phyloP scores from a whole-genome alignment of 2,113 vertebrate species.

The Apistogramma diplotaenia region DNA sequence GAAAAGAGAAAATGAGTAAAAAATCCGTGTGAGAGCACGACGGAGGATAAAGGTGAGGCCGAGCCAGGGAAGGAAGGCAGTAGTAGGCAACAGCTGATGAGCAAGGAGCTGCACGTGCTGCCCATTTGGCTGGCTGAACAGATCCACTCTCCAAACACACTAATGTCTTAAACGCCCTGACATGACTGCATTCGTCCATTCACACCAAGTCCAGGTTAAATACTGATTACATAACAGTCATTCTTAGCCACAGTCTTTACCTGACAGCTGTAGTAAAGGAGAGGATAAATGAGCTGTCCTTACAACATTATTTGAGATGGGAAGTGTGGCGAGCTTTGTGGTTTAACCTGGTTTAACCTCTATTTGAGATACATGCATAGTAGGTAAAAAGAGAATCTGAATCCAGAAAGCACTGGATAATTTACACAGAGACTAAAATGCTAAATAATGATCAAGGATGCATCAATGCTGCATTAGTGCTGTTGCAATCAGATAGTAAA shows the following conservation, averaged over 20 bases:
- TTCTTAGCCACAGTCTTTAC: background rate
- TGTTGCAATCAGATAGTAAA: too few relatives aligned
- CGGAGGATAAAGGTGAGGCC: conserved; percentile 9
- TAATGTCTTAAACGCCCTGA: conserved; percentile 36
- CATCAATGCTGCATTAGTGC: too few relatives aligned
- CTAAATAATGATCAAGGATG: too few relatives aligned
- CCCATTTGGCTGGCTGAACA: conserved; percentile 37
- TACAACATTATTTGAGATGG: background rate
- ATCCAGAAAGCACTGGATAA: too few relatives aligned
- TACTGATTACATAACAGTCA: background rate
- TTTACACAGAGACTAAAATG: too few relatives aligned
- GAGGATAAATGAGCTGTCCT: background rate
- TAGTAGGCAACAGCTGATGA: conserved; percentile 57
- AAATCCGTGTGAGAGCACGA: conserved; percentile 27
- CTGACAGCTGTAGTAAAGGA: background rate
- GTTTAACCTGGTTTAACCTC: background rate
- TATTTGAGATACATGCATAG: background rate
- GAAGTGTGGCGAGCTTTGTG: background rate
- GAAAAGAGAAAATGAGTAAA: conserved; percentile 43
- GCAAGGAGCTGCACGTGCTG: conserved; percentile 57
- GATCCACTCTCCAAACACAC: conserved; percentile 18
- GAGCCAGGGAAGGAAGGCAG: conserved; percentile 19
- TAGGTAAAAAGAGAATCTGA: too few relatives aligned
- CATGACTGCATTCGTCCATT: background rate
- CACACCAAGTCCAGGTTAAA: background rate